Evolutionary conservation across 1,140 invertebrate genomes (phyloP).

Genomic region (Phortica variegata): DNA sequence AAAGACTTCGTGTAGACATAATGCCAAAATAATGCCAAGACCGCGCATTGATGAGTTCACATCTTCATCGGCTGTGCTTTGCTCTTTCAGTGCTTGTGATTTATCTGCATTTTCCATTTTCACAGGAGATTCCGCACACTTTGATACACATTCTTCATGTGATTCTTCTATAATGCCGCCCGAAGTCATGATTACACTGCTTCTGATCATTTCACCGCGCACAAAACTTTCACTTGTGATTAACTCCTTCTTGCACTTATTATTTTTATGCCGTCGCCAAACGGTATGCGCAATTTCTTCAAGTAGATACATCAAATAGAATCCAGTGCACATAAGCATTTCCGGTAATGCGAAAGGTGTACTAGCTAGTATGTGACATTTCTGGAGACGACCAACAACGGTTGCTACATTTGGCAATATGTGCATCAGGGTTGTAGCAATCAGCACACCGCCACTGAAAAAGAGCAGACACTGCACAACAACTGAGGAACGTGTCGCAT

Average conservation of each 20-base stretch:
- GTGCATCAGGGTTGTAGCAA: constrained; percentile 88
- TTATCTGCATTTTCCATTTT: neutral
- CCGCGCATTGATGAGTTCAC: constrained; percentile 69
- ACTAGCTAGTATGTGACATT: constrained; percentile 57
- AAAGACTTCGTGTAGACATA: constrained; percentile 87
- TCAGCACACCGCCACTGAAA: constrained; percentile 87
- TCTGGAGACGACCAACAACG: constrained; percentile 63
- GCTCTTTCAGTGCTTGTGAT: too few relatives aligned
- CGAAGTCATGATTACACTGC: neutral
- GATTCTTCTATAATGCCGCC: neutral
- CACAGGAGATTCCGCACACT: too few relatives aligned
- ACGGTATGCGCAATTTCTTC: constrained; percentile 77
- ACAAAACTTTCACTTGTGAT: constrained; percentile 3
- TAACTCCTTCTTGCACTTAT: constrained; percentile 10
- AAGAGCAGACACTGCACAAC: constrained; percentile 68
- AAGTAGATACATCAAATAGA: constrained; percentile 81
- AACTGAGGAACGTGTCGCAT: constrained; percentile 58
- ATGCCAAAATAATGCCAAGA: constrained; percentile 76
- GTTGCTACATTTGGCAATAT: constrained; percentile 83
- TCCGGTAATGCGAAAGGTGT: constrained; percentile 70
- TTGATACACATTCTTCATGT: neutral
- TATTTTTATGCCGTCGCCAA: constrained; percentile 59
- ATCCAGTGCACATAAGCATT: constrained; percentile 70
- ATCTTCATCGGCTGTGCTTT: constrained; percentile 59
- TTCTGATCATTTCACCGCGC: constrained; percentile 1